Base-by-base conservation (phyloP, 2,888 invertebrate species). In the Brachyptera putata region DNA sequence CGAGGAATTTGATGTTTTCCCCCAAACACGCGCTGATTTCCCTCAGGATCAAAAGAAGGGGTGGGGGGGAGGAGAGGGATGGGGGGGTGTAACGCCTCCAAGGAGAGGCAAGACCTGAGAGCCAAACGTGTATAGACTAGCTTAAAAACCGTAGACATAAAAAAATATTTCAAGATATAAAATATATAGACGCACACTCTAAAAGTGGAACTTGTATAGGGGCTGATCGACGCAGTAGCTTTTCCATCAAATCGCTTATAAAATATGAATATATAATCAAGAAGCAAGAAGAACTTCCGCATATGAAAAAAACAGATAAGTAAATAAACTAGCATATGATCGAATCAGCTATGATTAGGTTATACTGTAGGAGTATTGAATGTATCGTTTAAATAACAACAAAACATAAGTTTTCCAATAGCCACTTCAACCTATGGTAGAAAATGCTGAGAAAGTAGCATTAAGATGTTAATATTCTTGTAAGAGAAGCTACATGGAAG, bases 21-120 rank as follows among this genome's bases (percentile, higher is more conserved):
- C 43, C 18, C 16, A 16, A 43, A 43, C 43, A 43, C 43, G 16
- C 43, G 43, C 21, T 43, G 43, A 43, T 43, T 43, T 43, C 43
- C 43, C 43, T 16, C 18, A 43, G 43, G 43, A 43, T 16, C 18
- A 7, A 30, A 5, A 7, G 18, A 3, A 5, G 7, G 43, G 18
- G 9, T 11, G 16, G 21, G 16, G 11, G 43, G 43, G 43, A 11
- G n/a, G 21, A 11, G 21, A 16, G 21, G 16, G 11, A 43, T 43
- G 43, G 11, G n/a, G 21, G 11, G 21, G 43, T 14, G 21, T 16
- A 16, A n/a, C 4, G 18, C 43, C 43, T 21, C 43, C 43, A 43
- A 3, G 43, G 43, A 18, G 18, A 11, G 43, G 16, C 43, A 43
- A 4, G 18, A 11, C 7, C 7, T 5, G 30, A 30, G n/a, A 21